These are phyloP conservation scores for Thalassarche chlororhynchos DNA, from an alignment of 2,113 vertebrate genomes.

Conservation along the genomic window DNA sequence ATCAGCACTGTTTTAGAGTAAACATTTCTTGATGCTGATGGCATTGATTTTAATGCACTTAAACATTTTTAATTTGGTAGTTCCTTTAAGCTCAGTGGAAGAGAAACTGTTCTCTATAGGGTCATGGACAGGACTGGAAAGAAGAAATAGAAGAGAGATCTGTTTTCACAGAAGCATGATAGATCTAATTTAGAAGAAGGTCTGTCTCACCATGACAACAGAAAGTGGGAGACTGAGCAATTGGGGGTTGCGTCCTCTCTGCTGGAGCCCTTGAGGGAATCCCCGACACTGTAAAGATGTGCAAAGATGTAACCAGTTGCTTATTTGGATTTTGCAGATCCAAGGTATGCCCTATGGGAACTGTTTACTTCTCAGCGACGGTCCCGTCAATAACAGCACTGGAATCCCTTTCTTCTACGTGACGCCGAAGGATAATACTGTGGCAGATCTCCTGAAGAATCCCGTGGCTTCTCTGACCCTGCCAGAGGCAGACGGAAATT, in stretches of 20 bases:
- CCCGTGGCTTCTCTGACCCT: conserved; percentile 84
- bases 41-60: neutral
- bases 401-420: conserved; percentile 88
- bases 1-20: neutral
- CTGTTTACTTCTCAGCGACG: conserved; percentile 87
- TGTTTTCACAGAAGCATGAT: neutral
- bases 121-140: neutral
- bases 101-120: neutral
- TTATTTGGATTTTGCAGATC: conserved; percentile 76
- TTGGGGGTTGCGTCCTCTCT: neutral
- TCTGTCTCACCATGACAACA: neutral
- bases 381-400: conserved; percentile 86
- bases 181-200: neutral
- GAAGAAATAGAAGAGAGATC: neutral
- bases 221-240: neutral
- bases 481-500: conserved; percentile 84
- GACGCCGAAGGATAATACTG: conserved; percentile 81
- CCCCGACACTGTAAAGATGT: accelerated
- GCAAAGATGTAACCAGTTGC: neutral
- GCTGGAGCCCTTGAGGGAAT: neutral
- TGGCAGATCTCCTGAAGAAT: conserved; percentile 81
- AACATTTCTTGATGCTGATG: neutral
- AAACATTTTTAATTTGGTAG: neutral
- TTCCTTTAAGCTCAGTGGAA: neutral
- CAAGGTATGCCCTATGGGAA: conserved; percentile 88